phyloP scores from a whole-genome alignment of 2,113 vertebrate genomes.

The Helogale parvula region DNA sequence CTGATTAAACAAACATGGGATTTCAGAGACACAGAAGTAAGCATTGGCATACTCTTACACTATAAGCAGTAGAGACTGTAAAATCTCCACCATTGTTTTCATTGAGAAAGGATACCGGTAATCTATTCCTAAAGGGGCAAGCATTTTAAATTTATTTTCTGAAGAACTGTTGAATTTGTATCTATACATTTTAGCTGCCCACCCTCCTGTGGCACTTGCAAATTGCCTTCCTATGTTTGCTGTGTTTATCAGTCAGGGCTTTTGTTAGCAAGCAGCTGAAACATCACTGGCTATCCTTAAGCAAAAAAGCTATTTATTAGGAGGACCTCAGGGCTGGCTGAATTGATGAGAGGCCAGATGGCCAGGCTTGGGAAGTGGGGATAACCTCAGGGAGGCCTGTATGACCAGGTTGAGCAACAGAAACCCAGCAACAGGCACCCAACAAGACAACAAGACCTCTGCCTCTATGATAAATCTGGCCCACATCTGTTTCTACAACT shows the following conservation, averaged over 20 bases:
- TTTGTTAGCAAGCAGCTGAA: neutral
- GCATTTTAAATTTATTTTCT: conserved; percentile 45
- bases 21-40: conserved; percentile 35
- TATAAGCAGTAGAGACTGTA: neutral
- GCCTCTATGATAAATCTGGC: neutral
- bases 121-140: neutral
- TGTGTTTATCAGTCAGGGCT: neutral
- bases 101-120: neutral
- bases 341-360: neutral
- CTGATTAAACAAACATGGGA: conserved; percentile 37
- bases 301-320: conserved; percentile 13
- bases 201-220: neutral
- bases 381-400: neutral
- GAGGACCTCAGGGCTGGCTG: neutral
- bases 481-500: neutral
- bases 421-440: neutral
- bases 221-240: neutral
- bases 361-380: neutral
- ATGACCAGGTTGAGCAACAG: neutral
- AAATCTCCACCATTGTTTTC: conserved; percentile 9
- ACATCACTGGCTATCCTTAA: neutral
- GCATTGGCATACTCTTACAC: neutral
- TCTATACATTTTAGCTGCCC: neutral
- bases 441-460: neutral
- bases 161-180: neutral